Base-by-base conservation (phyloP, 2,888 invertebrate species). In the Yponomeuta evonymella region DNA sequence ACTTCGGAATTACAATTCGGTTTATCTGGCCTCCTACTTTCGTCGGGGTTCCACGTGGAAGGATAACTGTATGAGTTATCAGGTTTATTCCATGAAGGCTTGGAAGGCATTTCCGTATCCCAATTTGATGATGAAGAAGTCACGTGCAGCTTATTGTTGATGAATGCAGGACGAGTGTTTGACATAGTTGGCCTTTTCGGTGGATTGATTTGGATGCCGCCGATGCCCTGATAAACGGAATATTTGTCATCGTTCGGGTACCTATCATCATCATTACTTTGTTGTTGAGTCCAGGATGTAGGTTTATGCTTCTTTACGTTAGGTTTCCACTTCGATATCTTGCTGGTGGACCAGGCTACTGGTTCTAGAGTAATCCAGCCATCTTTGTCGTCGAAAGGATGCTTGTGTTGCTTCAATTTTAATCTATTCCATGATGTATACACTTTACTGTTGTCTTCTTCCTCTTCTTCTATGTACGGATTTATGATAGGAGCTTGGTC, bases 291-390 rank as follows among this genome's bases (percentile, higher is more conserved):
- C 89, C 90, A 92, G 71, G 87, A 83, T 76, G 83, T 85, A 29
- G 88, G 89, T 76, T 93, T 92, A 79, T 93, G 93, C 72, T 93
- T 89, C 74, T 93, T 93, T 10, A 93, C 88, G 74, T 94, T 94
- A 0, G 95, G 94, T 79, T 96, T 95, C 96, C 96, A 96, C 83
- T 96, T 96, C 2, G 96, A 95, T 74, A 96, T 95, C 86, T 96
- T 96, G 76, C 96, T 96, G 12, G 95, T 94, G 0, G 96, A 96
- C 96, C 96, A 96, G 0, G 96, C 96, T 5, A 96, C 94, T 5
- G 95, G 96, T 75, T 96, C 96, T 71, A 96, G 83, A 1, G 95
- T 94, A 0, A 96, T 95, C 96, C 96, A 96, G 0, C 96, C 96
- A 71, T 95, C 95, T 77, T 94, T 94, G 75, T 96, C 95, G 72